Percentiles rank a stretch among this genome's conserved stretches.
phyloP scores from a whole-genome alignment of 2,113 vertebrate species.

The Cepphus grylle region DNA sequence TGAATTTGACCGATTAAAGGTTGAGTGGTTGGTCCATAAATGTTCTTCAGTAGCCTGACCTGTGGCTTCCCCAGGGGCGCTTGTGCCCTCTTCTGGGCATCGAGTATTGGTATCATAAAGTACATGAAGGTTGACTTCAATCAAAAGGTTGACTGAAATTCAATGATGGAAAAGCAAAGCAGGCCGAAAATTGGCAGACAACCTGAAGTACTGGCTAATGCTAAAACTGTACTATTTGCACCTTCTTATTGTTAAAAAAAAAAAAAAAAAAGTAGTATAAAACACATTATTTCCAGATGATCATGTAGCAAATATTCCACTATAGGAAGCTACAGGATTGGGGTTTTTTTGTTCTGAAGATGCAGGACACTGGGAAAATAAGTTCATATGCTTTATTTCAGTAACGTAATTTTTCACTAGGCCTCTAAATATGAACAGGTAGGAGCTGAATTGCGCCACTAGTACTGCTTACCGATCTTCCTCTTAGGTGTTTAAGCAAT shows the following conservation, averaged over 20 bases:
- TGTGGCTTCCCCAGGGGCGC: neutral
- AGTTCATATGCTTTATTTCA: neutral
- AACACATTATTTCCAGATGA: neutral
- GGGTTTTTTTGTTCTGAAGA: neutral
- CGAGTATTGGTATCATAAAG: neutral
- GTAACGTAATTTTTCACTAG: neutral
- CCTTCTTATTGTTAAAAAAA: neutral
- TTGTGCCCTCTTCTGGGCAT: neutral
- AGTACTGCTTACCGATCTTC: neutral
- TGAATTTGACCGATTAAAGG: conserved; percentile 24
- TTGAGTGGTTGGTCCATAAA: neutral
- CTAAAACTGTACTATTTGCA: neutral
- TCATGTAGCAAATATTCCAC: neutral
- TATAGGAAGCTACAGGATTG: neutral
- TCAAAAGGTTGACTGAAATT: neutral
- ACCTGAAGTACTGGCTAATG: neutral
- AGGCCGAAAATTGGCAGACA: neutral
- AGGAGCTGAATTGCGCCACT: neutral
- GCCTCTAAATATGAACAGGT: neutral
- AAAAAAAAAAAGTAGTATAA: neutral
- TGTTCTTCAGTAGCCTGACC: neutral
- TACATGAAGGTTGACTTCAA: neutral
- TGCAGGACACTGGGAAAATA: neutral
- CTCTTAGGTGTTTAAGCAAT: neutral
- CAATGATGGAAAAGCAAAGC: neutral